phyloP scores from a whole-genome alignment of 1,140 invertebrate genomes.

The Polypedilum pembai region DNA sequence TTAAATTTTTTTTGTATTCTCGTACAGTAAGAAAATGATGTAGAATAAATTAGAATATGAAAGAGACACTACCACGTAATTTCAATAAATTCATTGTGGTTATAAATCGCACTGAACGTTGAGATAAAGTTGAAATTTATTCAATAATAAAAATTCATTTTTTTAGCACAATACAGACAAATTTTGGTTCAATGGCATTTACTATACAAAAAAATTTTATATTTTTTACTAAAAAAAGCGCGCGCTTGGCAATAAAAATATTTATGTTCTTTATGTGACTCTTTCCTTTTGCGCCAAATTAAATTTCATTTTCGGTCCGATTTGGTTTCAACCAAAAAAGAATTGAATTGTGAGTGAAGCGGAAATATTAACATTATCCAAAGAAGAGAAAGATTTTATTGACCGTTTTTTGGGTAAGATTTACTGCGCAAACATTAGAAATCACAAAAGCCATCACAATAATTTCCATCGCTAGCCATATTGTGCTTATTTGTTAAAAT shows the following conservation, averaged over 20 bases:
- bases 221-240: neutral
- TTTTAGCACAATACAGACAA: neutral
- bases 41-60: too few species aligned
- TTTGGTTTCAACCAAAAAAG: neutral
- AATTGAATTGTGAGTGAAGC: constrained; percentile 1
- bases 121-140: neutral
- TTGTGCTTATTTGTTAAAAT: too few species aligned
- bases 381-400: neutral
- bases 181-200: constrained; percentile 2
- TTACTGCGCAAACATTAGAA: too few species aligned
- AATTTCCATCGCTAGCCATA: too few species aligned
- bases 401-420: neutral
- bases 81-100: too few species aligned
- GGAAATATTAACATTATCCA: constrained; percentile 12
- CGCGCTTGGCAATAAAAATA: neutral
- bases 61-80: too few species aligned
- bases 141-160: constrained; percentile 1
- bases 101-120: too few species aligned
- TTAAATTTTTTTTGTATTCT: too few species aligned
- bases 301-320: constrained; percentile 6
- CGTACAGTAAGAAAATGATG: too few species aligned
- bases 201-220: constrained; percentile 1
- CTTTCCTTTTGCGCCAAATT: constrained; percentile 8
- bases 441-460: too few species aligned
- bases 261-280: neutral